Percentiles rank a stretch among this genome's conserved stretches.
Conservation (phyloP, 2,113 vertebrate genomes). For the Alectura lathami region DNA sequence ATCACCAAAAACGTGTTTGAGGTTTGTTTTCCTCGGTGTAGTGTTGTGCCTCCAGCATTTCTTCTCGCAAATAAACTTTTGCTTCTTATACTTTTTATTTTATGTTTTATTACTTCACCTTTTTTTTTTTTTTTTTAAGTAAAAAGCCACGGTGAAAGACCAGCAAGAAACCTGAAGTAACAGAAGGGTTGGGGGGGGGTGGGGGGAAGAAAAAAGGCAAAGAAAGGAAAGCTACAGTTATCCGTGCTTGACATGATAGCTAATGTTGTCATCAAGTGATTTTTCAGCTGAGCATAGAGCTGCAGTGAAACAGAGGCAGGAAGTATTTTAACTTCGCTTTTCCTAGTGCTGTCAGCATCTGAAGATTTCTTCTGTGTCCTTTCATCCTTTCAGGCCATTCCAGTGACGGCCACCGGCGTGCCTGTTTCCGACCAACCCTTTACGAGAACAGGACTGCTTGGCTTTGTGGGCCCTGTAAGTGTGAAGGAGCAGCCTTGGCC, state of each 20-base stretch:
- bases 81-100: neutral
- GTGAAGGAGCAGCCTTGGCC: neutral
- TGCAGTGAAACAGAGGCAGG: neutral
- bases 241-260: neutral
- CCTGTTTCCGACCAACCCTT: conserved; percentile 86
- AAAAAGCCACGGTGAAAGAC: neutral
- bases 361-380: neutral
- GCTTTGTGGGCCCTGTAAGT: conserved; percentile 93
- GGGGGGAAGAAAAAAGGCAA: neutral
- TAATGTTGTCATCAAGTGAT: neutral
- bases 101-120: neutral
- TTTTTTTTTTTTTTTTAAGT: neutral
- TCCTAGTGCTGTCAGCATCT: neutral
- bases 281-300: neutral
- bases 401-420: conserved; percentile 79
- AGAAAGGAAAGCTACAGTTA: neutral
- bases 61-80: neutral
- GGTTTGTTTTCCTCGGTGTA: conserved; percentile 72
- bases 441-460: conserved; percentile 90
- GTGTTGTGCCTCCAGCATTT: neutral
- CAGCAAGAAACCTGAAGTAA: neutral
- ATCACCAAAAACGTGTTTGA: conserved; percentile 96
- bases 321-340: neutral
- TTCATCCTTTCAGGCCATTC: conserved; percentile 83
- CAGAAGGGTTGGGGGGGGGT: neutral